Percentiles rank a stretch among this genome's conserved stretches.
These are phyloP conservation scores for Platycheirus rosarum DNA, from an alignment of 2,888 invertebrate species.

Conservation along the genomic window DNA sequence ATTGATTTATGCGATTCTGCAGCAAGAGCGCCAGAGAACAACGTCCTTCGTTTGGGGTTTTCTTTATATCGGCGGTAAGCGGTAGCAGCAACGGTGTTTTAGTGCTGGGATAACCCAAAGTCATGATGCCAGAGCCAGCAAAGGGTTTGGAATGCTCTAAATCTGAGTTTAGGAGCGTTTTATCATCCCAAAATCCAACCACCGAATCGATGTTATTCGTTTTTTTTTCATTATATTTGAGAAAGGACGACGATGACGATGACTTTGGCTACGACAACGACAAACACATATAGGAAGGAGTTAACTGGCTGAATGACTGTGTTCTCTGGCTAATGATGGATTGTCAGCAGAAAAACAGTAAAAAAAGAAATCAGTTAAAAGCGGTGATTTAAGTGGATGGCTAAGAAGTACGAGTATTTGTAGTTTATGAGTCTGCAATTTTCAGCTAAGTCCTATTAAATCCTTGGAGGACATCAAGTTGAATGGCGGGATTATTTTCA, in stretches of 20 bases:
- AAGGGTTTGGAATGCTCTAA: conserved; percentile 54
- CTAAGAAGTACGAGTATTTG: conserved; percentile 10
- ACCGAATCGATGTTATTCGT: conserved; percentile 58
- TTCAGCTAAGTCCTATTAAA: conserved; percentile 44
- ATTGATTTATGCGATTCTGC: conserved; percentile 71
- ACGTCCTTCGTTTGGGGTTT: conserved; percentile 43
- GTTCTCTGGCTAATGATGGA: conserved; percentile 68
- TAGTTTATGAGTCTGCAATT: conserved; percentile 40
- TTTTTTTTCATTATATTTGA: conserved; percentile 61
- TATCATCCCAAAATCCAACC: conserved; percentile 71
- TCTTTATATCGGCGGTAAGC: not conserved
- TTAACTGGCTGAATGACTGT: conserved; percentile 73
- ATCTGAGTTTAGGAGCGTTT: conserved; percentile 68
- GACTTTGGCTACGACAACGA: conserved; percentile 1
- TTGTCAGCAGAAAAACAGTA: conserved; percentile 58
- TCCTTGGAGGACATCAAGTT: conserved; percentile 55
- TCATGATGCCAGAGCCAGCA: conserved; percentile 25
- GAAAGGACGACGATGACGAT: conserved; percentile 2
- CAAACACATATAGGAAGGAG: conserved; percentile 43
- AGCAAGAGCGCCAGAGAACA: conserved; percentile 49
- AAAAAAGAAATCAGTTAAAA: not conserved
- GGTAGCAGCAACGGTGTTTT: not conserved
- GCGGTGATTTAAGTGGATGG: conserved; percentile 30
- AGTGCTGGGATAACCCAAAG: conserved; percentile 8
- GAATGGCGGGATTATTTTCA: conserved; percentile 59